Base-by-base conservation (phyloP, 2,113 vertebrate species). In the Ictalurus furcatus region DNA sequence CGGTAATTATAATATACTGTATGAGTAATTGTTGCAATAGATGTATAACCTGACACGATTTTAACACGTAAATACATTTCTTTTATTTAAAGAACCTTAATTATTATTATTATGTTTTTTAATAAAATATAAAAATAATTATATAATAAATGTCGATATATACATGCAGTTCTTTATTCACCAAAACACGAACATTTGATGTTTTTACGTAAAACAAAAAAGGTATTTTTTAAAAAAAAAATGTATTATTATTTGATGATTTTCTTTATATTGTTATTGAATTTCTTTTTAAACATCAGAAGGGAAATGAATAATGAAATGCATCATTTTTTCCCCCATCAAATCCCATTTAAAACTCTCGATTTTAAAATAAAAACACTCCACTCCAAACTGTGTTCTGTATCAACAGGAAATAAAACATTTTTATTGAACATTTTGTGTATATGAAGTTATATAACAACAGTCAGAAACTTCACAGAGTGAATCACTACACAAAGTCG, bases 401-500 rank as follows among this genome's bases (percentile, higher is more conserved):
- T 97, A 97, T 97, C 96, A 99, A 99, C 97, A 97, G 97, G 98
- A 99, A 99, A 99, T 98, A 98, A 99, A 99, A 98, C 97, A 95
- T 97, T 99, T 79, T 99, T 98, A 99, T 99, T 99, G 97, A 98
- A 97, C 97, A 98, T 98, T 96, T 86, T 95, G 94, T 97, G 96
- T 98, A 99, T 97, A 97, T 97, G 95, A 98, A 97, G 97, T 97
- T 97, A 97, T 97, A 97, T 97, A 99, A 99, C 97, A 96, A 99
- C 98, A 97, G 97, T 97, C 98, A 97, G 97, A 98, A 98, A 98
- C 97, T 96, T 96, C 98, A 99, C 97, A 95, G 96, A 96, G 97
- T 97, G 96, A 96, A 97, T 98, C 98, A 99, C 98, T 97, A 98
- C 97, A 99, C 98, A 96, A 98, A 98, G 96, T 97, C 97, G 97